A percentile compares a stretch with the other conserved stretches of the same genome.
These are phyloP conservation scores for Parasteatoda lunata DNA, from an alignment of 2,888 invertebrate species.

Conservation along the genomic window DNA sequence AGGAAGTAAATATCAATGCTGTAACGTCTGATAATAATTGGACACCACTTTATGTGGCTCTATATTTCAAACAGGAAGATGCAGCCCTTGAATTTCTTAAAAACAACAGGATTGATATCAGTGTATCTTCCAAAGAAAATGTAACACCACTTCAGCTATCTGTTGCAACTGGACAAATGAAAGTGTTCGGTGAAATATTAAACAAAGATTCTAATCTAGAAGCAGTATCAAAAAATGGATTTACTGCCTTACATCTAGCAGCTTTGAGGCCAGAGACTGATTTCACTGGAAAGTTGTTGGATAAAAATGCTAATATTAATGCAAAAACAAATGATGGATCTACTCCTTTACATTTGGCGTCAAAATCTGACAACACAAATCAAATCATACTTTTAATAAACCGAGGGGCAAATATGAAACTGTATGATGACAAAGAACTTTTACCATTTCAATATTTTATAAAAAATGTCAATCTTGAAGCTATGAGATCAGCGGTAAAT, in stretches of 20 bases:
- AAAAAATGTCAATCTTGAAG: too few relatives aligned
- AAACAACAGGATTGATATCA: not conserved
- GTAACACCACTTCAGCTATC: not conserved
- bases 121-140: not conserved
- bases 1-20: not conserved
- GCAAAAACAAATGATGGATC: not conserved
- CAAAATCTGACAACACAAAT: not conserved
- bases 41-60: not conserved
- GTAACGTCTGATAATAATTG: not conserved
- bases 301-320: not conserved
- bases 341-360: conserved; percentile 2
- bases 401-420: too few relatives aligned
- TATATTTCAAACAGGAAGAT: not conserved
- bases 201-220: not conserved
- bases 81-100: not conserved
- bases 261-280: too few relatives aligned
- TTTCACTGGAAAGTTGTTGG: too few relatives aligned
- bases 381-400: too few relatives aligned
- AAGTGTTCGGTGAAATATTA: not conserved
- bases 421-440: too few relatives aligned
- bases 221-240: not conserved
- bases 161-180: not conserved
- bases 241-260: not conserved
- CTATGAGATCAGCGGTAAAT: too few relatives aligned
- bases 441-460: too few relatives aligned